phyloP scores from a whole-genome alignment of 2,797 vertebrate species.

The Strix occidentalis region DNA sequence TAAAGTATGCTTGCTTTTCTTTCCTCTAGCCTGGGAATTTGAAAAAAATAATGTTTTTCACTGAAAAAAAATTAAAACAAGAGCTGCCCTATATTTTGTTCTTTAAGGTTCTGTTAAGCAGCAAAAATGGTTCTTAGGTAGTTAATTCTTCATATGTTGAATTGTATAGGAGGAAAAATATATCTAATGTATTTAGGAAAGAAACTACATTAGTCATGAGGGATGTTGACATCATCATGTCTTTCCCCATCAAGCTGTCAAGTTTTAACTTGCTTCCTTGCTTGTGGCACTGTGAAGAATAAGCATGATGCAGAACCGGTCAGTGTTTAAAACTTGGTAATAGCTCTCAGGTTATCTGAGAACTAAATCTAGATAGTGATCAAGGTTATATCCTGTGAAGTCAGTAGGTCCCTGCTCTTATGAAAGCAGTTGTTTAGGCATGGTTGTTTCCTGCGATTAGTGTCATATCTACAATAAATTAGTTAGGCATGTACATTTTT shows the following conservation, averaged over 20 bases:
- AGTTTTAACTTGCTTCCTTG: conserved; percentile 28
- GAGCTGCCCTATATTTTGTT: not conserved
- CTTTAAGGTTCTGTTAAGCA: not conserved
- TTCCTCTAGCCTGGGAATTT: conserved; percentile 67
- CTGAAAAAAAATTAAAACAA: not conserved
- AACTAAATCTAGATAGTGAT: not conserved
- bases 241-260: not conserved
- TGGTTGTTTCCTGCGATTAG: not conserved
- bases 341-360: not conserved
- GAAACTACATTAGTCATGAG: not conserved
- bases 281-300: not conserved
- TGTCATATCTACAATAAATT: not conserved
- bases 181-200: not conserved
- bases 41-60: conserved; percentile 48
- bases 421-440: not conserved
- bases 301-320: not conserved
- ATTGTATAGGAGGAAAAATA: conserved; percentile 33
- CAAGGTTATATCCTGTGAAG: not conserved
- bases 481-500: not conserved
- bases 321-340: not conserved
- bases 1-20: conserved; percentile 67
- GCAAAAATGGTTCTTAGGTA: not conserved
- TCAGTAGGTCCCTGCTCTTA: not conserved
- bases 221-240: not conserved
- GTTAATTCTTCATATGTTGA: conserved; percentile 8